phyloP scores from a whole-genome alignment of 2,797 vertebrate species.

The Microctenopoma stevenorrisi region DNA sequence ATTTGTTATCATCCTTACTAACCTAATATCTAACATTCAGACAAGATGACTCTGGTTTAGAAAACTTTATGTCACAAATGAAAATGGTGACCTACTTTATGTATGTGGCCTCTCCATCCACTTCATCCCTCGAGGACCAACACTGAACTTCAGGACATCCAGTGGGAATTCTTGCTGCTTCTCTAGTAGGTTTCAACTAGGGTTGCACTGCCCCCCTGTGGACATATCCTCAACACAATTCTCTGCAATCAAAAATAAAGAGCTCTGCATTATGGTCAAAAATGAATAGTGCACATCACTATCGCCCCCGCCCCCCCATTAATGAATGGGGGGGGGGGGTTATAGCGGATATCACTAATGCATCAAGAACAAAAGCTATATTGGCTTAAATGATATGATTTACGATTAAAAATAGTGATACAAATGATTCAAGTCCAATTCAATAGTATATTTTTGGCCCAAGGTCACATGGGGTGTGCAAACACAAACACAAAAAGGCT shows the following conservation, averaged over 20 bases:
- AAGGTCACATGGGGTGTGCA: no score
- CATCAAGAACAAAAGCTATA: no score
- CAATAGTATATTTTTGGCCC: no score
- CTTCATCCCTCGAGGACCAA: slow-evolving; percentile 35
- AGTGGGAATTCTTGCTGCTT: slow-evolving; percentile 31
- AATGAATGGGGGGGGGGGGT: no score
- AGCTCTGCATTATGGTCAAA: slow-evolving; percentile 1
- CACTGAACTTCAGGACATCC: slow-evolving; percentile 36
- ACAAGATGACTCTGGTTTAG: neutral
- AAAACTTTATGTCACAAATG: slow-evolving; percentile 1
- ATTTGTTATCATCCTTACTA: neutral
- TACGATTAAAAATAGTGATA: no score
- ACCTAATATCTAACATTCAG: neutral
- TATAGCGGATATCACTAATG: no score
- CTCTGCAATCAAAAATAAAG: neutral
- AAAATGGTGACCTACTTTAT: slow-evolving; percentile 15
- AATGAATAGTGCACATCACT: no score
- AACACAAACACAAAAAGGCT: no score
- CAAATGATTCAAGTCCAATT: no score
- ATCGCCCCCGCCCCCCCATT: no score
- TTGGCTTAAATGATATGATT: no score
- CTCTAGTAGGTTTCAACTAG: slow-evolving; percentile 76
- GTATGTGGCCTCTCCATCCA: slow-evolving; percentile 17
- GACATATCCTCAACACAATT: slow-evolving; percentile 45
- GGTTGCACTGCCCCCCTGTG: slow-evolving; percentile 95